Evolutionary conservation across 2,888 invertebrate genomes (phyloP).

Genomic region (Drosophila niveifrons): DNA sequence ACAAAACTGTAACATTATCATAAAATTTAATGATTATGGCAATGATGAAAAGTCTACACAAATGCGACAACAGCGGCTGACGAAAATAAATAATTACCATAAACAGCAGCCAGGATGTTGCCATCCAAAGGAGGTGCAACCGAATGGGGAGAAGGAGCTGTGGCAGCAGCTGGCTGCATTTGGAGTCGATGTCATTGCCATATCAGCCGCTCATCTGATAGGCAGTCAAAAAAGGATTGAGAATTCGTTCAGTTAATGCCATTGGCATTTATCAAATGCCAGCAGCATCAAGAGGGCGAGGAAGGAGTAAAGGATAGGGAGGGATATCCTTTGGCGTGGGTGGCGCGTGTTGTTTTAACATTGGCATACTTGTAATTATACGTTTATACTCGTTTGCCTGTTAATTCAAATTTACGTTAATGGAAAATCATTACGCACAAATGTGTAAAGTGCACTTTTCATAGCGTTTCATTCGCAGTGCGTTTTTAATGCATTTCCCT

Average conservation of each 20-base stretch:
- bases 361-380: constrained; percentile 71
- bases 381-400: constrained; percentile 60
- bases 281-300: constrained; percentile 17
- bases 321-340: constrained; percentile 6
- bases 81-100: constrained; percentile 80
- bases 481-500: constrained; percentile 67
- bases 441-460: constrained; percentile 79
- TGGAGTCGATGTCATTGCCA: constrained; percentile 39
- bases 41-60: constrained; percentile 71
- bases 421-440: constrained; percentile 82
- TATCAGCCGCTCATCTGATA: constrained; percentile 32
- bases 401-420: constrained; percentile 82
- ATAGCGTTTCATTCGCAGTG: constrained; percentile 36
- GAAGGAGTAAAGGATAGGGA: background rate
- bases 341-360: constrained; percentile 64
- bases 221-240: constrained; percentile 44
- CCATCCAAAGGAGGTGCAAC: constrained; percentile 1
- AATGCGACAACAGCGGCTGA: constrained; percentile 69
- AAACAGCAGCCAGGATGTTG: constrained; percentile 61
- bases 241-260: constrained; percentile 60
- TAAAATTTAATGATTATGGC: constrained; percentile 80
- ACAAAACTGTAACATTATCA: constrained; percentile 67
- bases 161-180: constrained; percentile 6
- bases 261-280: constrained; percentile 77
- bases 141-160: background rate